phyloP scores from a whole-genome alignment of 2,888 invertebrate genomes.

The Alentia gelatinosa region DNA sequence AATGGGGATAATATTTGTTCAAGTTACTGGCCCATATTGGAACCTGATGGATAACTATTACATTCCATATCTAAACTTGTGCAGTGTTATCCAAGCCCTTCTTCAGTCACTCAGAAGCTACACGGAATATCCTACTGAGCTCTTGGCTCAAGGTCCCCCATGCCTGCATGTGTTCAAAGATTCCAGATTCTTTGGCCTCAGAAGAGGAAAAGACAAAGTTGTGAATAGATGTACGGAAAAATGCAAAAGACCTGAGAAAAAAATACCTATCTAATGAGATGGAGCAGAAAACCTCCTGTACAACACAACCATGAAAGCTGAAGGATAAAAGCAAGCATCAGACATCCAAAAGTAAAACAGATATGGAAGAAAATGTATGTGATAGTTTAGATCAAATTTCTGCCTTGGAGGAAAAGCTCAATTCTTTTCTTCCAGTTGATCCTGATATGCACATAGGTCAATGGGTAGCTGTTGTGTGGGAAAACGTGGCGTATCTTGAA shows the following conservation, averaged over 20 bases:
- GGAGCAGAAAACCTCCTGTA: background rate
- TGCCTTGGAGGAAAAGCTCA: background rate
- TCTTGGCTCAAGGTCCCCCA: slow-evolving; percentile 21
- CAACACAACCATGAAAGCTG: background rate
- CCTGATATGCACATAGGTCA: background rate
- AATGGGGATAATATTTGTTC: slow-evolving; percentile 39
- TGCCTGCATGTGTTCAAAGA: background rate
- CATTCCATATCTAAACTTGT: background rate
- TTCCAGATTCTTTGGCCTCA: background rate
- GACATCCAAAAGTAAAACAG: background rate
- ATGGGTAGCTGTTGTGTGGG: no score
- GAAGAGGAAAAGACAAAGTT: background rate
- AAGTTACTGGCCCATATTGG: slow-evolving; percentile 65
- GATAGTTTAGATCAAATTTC: no score
- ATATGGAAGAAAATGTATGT: background rate
- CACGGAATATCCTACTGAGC: background rate
- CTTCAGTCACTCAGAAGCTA: background rate
- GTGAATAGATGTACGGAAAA: background rate
- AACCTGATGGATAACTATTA: background rate
- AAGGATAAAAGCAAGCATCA: background rate
- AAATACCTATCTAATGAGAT: background rate
- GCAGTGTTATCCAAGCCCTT: background rate
- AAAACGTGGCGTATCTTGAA: no score
- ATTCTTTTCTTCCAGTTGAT: background rate
- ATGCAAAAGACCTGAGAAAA: background rate